Conservation (phyloP, 2,888 invertebrate species). For the Dorcus parallelipipedus region DNA sequence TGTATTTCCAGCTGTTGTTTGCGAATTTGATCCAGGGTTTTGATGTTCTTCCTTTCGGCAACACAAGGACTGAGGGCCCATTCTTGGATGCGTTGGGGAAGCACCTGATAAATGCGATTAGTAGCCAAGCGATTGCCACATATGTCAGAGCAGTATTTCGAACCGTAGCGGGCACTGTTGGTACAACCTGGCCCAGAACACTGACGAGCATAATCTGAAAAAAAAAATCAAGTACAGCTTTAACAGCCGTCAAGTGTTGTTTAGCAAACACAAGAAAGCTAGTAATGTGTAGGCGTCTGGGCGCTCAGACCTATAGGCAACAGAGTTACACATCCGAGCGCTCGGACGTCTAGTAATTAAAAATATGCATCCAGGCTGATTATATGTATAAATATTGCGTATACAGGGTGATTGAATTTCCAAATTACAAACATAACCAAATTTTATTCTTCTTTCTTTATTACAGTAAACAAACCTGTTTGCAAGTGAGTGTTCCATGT, state of each 20-base stretch:
- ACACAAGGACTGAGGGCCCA: slow-evolving; percentile 85
- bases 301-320: too few relatives aligned
- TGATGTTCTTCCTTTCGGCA: slow-evolving; percentile 75
- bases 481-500: slow-evolving; percentile 53
- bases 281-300: too few relatives aligned
- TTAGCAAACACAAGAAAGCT: too few relatives aligned
- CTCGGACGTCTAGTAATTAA: too few relatives aligned
- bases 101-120: slow-evolving; percentile 75
- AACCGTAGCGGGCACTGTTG: slow-evolving; percentile 68
- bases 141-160: slow-evolving; percentile 91
- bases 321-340: too few relatives aligned
- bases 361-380: too few relatives aligned
- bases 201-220: slow-evolving; percentile 62
- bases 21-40: slow-evolving; percentile 58
- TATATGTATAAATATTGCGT: too few relatives aligned
- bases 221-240: background rate
- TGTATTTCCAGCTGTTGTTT: slow-evolving; percentile 76
- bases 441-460: background rate
- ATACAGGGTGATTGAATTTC: too few relatives aligned
- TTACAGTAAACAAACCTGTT: slow-evolving; percentile 36
- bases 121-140: slow-evolving; percentile 89
- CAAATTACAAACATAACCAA: too few relatives aligned
- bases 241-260: background rate
- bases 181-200: slow-evolving; percentile 91
- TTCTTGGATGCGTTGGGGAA: slow-evolving; percentile 74